phyloP scores from a whole-genome alignment of 2,113 vertebrate genomes.

The Corythoichthys haematopterus region DNA sequence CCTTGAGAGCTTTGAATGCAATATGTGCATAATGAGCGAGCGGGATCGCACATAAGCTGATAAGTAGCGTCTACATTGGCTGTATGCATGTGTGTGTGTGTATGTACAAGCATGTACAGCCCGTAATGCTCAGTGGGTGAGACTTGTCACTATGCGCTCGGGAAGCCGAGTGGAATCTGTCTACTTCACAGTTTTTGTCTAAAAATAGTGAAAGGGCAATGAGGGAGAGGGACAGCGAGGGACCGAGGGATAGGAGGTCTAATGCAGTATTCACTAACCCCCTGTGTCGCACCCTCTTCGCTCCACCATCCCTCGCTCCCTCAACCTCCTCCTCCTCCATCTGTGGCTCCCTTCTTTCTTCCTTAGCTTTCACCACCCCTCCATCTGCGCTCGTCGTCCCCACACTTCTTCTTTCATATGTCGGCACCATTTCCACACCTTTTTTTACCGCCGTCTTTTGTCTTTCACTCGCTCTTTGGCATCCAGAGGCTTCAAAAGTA shows the following conservation, averaged over 20 bases:
- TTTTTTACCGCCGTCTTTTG: too few species aligned
- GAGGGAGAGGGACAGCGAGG: slow-evolving; percentile 43
- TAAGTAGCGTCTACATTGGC: slow-evolving; percentile 18
- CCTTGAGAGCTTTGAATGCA: slow-evolving; percentile 20
- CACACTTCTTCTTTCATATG: slow-evolving; percentile 16
- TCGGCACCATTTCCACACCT: too few species aligned
- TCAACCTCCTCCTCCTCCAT: slow-evolving; percentile 57
- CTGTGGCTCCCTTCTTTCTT: slow-evolving; percentile 44
- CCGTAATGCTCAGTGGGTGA: slow-evolving; percentile 34
- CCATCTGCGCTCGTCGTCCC: slow-evolving; percentile 37
- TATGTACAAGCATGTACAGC: slow-evolving; percentile 25
- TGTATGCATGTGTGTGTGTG: background rate
- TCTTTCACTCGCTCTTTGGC: too few species aligned
- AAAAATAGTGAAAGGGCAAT: slow-evolving; percentile 63
- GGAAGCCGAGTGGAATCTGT: slow-evolving; percentile 66
- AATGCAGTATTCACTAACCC: slow-evolving; percentile 62
- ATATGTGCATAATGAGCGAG: slow-evolving; percentile 31
- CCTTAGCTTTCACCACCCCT: slow-evolving; percentile 35
- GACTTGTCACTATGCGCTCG: slow-evolving; percentile 60
- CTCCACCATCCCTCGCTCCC: slow-evolving; percentile 34
- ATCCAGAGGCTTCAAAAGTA: too few species aligned
- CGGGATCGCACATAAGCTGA: slow-evolving; percentile 36
- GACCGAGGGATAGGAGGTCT: slow-evolving; percentile 44
- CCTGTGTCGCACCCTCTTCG: slow-evolving; percentile 40
- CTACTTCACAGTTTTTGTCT: slow-evolving; percentile 68